Base-by-base conservation (phyloP, 64 coral and sea anemone genomes). In the Stylophora pistillata region DNA sequence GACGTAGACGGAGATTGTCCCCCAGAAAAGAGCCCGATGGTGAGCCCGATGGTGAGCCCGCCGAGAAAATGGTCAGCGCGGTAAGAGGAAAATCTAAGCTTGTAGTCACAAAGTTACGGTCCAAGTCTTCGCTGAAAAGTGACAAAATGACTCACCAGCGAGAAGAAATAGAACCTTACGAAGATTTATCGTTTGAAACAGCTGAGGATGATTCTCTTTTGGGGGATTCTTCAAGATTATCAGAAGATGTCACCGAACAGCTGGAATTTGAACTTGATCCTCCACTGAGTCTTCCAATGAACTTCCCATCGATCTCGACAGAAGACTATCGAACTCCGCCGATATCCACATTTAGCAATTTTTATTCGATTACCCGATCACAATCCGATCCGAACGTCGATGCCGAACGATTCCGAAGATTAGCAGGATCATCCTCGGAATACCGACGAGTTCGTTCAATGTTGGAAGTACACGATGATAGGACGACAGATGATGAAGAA, bases 361-460 rank as follows among this genome's bases (percentile, higher is more conserved):
- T 84, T 69, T 84, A 63, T 70, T 69, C 80, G 52, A 84, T 84
- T 54, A 84, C 60, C 62, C 60, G 80, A 47, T 84, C 80, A 20
- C 80, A 84, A 34, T 84, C 80, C 33, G 80, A 84, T 53, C 80
- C 80, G 10, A 84, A 37, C 65, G 61, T 69, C 21, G 80, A 84
- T 64, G 80, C 69, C 34, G 80, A 84, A 84, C 80, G 41, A 60
- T 70, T 84, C 31, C 80, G 80, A 70, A 47, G 21, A 20, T 53
- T 84, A 70, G 23, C n/a, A 13, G 62, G 69, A 41, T 84, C 30
- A 37, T 70, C 78, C 64, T 52, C 80, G n/a, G 80, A 41, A 84
- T 53, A 21, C 13, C 80, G 80, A 70, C 62, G 31, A 31, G 53
- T 62, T 84, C 80, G 18, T 34, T 84, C 80, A 23, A 70, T 84